These are phyloP conservation scores for Tiaroga cobitis DNA, from an alignment of 2,797 vertebrate species.

Conservation along the genomic window DNA sequence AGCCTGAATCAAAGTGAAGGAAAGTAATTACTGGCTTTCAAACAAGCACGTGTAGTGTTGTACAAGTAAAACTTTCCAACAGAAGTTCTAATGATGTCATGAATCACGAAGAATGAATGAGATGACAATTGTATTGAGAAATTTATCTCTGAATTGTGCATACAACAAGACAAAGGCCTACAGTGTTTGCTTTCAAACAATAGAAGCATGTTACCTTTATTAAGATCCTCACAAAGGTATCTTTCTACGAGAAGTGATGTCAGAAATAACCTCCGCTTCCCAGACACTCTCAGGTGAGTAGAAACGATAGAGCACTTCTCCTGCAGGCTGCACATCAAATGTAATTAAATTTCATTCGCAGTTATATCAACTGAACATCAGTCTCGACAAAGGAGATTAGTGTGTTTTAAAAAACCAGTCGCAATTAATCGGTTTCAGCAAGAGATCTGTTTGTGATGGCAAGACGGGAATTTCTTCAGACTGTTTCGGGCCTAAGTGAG, in stretches of 20 bases:
- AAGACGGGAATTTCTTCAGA: slow-evolving; percentile 48
- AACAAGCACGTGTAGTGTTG: not conserved
- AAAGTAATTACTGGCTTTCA: slow-evolving; percentile 3
- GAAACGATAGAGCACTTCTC: slow-evolving; percentile 42
- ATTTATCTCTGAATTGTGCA: not conserved
- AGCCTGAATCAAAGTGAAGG: slow-evolving; percentile 1
- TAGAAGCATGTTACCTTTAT: slow-evolving; percentile 21
- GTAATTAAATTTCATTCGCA: slow-evolving; percentile 54
- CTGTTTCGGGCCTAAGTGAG: slow-evolving; percentile 16
- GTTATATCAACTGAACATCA: slow-evolving; percentile 55
- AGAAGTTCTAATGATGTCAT: not conserved
- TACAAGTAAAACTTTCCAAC: not conserved
- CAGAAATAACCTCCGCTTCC: slow-evolving; percentile 43
- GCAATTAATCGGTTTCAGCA: slow-evolving; percentile 53
- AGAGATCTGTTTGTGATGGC: slow-evolving; percentile 51
- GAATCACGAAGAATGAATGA: not conserved
- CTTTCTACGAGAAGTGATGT: slow-evolving; percentile 32
- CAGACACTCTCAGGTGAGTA: slow-evolving; percentile 46
- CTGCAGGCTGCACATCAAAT: slow-evolving; percentile 52
- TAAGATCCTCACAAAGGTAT: slow-evolving; percentile 33
- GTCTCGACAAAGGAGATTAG: slow-evolving; percentile 54
- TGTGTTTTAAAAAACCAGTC: slow-evolving; percentile 46
- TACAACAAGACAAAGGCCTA: not conserved
- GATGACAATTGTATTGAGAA: not conserved
- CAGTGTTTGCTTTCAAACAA: slow-evolving; percentile 25